A percentile compares a stretch with the other conserved stretches of the same genome.
Conservation (phyloP, 2,113 vertebrate genomes). For the Phrynosoma platyrhinos region DNA sequence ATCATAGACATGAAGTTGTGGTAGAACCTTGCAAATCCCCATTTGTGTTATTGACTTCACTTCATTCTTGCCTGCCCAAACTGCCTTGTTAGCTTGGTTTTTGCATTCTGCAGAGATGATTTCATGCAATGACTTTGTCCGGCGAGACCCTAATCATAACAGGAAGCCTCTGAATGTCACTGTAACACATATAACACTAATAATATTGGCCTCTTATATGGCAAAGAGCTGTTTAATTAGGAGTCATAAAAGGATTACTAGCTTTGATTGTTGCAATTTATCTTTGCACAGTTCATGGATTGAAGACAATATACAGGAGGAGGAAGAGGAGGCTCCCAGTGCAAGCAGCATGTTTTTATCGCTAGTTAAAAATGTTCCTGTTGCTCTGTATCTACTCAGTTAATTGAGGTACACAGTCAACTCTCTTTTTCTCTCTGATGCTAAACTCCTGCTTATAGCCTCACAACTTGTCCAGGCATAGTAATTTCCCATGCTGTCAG, state of each 20-base stretch:
- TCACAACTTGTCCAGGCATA: not conserved
- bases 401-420: constrained; percentile 38
- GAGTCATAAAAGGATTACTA: constrained; percentile 7
- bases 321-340: not conserved
- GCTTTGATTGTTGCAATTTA: constrained; percentile 18
- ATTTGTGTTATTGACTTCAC: not conserved
- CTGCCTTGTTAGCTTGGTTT: constrained; percentile 24
- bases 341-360: constrained; percentile 16
- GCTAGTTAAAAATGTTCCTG: constrained; percentile 5
- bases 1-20: not conserved
- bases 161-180: constrained; percentile 28
- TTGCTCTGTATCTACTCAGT: not conserved
- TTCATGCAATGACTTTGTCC: constrained; percentile 6
- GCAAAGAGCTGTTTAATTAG: constrained; percentile 34
- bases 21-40: not conserved
- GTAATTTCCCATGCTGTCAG: constrained; percentile 12
- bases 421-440: not conserved
- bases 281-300: not conserved
- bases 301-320: not conserved
- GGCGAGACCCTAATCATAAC: constrained; percentile 38
- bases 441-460: constrained; percentile 6
- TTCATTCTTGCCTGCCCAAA: not conserved
- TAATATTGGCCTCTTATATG: constrained; percentile 25
- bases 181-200: constrained; percentile 34
- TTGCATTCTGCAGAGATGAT: constrained; percentile 25